Evolutionary conservation across 2,113 vertebrate species (phyloP).

Genomic region (Patagioenas fasciata): DNA sequence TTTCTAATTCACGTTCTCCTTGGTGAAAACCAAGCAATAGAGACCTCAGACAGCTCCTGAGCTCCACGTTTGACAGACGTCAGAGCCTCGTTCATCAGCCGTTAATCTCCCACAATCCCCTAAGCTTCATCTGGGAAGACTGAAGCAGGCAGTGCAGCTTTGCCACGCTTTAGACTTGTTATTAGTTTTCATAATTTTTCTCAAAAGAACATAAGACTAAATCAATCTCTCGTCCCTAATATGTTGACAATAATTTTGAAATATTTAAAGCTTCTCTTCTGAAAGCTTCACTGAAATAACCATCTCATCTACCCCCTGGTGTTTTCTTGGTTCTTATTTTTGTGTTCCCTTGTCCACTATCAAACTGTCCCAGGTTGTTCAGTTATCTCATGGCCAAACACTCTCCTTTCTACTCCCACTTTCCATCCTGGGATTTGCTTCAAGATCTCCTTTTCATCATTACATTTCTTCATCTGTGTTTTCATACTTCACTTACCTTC

Average conservation of each 20-base stretch:
- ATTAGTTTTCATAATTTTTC: constrained; percentile 72
- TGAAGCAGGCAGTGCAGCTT: constrained; percentile 42
- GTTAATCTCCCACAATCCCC: constrained; percentile 63
- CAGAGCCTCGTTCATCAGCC: constrained; percentile 46
- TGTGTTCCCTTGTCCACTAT: neutral
- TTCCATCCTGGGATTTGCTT: neutral
- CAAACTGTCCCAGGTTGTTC: neutral
- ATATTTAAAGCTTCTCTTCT: constrained; percentile 57
- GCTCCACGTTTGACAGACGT: constrained; percentile 14
- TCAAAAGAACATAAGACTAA: constrained; percentile 64
- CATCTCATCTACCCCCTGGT: neutral
- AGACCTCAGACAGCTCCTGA: neutral
- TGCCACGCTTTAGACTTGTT: constrained; percentile 55
- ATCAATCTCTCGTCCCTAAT: constrained; percentile 60
- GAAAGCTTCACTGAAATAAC: constrained; percentile 17
- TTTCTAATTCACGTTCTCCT: neutral
- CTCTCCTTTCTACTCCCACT: neutral
- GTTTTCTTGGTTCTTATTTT: neutral
- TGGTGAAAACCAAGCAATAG: neutral
- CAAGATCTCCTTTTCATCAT: neutral
- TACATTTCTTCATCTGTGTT: neutral
- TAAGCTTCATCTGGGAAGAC: constrained; percentile 65
- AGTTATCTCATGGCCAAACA: neutral
- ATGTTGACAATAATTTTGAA: constrained; percentile 60
- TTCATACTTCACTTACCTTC: neutral